Evolutionary conservation across 2,113 vertebrate species (phyloP).

Genomic region (Pterocles orientalis): DNA sequence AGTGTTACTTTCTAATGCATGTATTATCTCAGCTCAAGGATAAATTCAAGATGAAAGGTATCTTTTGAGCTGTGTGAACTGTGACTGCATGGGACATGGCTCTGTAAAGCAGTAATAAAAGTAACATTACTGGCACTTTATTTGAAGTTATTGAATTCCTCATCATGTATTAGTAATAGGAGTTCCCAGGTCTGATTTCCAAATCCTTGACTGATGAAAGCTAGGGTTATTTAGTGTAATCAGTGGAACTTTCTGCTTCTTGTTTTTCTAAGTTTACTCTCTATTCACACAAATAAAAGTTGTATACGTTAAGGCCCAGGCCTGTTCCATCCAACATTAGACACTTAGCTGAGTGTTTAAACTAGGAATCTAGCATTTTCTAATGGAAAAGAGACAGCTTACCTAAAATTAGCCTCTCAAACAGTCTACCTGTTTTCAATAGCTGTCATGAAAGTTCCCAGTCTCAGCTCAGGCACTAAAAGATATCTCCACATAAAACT

Average conservation of each 20-base stretch:
- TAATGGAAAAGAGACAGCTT: neutral
- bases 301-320: neutral
- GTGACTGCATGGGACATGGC: neutral
- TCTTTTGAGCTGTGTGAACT: neutral
- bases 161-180: neutral
- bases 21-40: neutral
- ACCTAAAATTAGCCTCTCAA: neutral
- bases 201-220: neutral
- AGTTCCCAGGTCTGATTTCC: neutral
- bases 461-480: neutral
- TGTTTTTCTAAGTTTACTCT: neutral
- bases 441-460: neutral
- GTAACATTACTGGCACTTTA: neutral
- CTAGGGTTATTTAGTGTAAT: neutral
- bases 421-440: neutral
- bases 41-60: neutral
- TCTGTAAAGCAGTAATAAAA: neutral
- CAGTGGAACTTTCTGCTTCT: neutral
- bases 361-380: neutral
- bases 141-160: neutral
- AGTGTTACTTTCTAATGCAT: neutral
- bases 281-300: neutral
- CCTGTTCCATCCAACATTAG: neutral
- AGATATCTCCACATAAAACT: neutral
- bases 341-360: neutral